Evolutionary conservation across 2,113 vertebrate genomes (phyloP), one percentile per base, ranked within the genome.

Genomic region (Baryphthengus martii): DNA sequence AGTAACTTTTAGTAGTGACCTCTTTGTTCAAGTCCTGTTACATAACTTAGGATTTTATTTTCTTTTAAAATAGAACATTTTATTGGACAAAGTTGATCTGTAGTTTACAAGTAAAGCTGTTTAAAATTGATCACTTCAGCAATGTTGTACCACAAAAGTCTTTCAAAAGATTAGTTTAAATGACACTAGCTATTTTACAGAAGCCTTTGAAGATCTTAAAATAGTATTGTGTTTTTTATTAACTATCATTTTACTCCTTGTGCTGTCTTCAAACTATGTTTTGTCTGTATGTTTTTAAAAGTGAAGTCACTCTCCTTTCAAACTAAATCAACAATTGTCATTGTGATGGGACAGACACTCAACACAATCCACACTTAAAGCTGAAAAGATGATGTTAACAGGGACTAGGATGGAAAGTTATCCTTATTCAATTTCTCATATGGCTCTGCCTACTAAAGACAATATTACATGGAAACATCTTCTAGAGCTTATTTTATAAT

Each of bases 151-250:
- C 52, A 77, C 49, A 79, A 66, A 85, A 85, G 29, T 84, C 37
- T 96, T 93, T 88, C 40, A 84, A 55, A 97, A 96, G 62, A 85
- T 40, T 79, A 78, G 21, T 88, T 81, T 53, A 81, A 97, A 96
- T 92, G 50, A 89, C 76, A 75, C 40, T 45, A 80, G 40, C 58
- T 84, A 29, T 96, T 97, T 97, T 78, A 93, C 55, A 80, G 70
- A 90, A 94, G 50, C 19, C 76, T 89, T 77, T 90, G 52, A 85
- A 67, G 31, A 16, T 68, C 86, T 96, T 96, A 82, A 97, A 97
- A 83, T 94, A 63, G 59, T 86, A 73, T 71, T 90, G 61, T 90
- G 49, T 39, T 76, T 89, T 89, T 96, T 96, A 96, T 96, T 95
- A 96, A 93, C 87, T 78, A 72, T 24, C 6, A 35, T 88, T 94